Evolutionary conservation across 2,113 vertebrate species (phyloP).

Genomic region (Microcebus lehilahytsara): DNA sequence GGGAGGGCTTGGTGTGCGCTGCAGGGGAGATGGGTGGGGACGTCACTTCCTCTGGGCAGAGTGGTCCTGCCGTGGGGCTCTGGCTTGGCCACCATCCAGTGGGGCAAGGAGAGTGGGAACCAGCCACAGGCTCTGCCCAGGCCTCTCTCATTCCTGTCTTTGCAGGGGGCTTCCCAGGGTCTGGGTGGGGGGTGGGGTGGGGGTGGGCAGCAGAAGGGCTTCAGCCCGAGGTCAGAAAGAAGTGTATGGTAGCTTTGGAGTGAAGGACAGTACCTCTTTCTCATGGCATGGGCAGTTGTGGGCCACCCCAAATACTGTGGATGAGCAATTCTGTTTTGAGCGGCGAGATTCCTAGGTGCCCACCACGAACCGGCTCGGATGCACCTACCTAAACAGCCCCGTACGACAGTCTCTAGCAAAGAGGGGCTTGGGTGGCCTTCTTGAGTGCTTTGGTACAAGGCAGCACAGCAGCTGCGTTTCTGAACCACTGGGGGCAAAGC

Average conservation of each 20-base stretch:
- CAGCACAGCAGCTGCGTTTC: neutral
- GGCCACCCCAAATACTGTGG: neutral
- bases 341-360: neutral
- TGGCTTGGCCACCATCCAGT: neutral
- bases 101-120: neutral
- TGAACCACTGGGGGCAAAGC: neutral
- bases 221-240: neutral
- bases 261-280: neutral
- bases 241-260: neutral
- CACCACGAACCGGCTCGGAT: neutral
- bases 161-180: neutral
- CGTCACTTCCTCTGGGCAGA: neutral
- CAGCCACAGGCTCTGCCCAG: neutral
- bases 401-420: neutral
- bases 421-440: neutral
- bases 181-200: neutral
- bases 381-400: neutral
- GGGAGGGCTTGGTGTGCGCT: neutral
- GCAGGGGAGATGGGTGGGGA: neutral
- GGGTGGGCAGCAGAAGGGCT: neutral
- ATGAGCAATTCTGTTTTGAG: neutral
- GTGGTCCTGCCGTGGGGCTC: neutral
- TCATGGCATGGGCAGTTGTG: neutral
- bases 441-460: neutral
- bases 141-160: neutral